These are phyloP conservation scores for Scolopax bukidnonensis DNA, from an alignment of 2,797 vertebrate genomes.

Conservation along the genomic window DNA sequence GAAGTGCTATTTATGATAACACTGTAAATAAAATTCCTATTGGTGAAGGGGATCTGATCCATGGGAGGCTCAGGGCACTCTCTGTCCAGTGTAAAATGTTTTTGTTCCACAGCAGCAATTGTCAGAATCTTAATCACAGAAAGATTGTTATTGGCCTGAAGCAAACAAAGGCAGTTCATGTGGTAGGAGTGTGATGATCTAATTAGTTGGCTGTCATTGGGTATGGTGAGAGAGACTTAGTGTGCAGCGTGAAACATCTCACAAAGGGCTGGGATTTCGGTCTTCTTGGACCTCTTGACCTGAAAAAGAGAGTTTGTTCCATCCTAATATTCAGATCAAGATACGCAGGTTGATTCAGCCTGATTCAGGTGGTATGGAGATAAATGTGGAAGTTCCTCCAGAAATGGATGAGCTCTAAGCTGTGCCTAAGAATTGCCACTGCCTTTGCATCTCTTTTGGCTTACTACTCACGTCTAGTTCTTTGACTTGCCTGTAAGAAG, in stretches of 20 bases:
- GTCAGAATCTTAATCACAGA: conserved; percentile 17
- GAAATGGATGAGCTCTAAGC: background rate
- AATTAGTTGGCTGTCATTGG: conserved; percentile 2
- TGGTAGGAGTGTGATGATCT: conserved; percentile 21
- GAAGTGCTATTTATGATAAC: background rate
- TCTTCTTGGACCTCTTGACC: background rate
- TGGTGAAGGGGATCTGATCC: background rate
- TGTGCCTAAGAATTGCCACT: background rate
- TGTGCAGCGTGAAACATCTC: background rate
- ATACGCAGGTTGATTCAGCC: background rate
- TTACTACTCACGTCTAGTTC: background rate
- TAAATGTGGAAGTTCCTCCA: background rate
- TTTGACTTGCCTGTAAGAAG: background rate
- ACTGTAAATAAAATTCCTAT: background rate
- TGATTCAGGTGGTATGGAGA: background rate
- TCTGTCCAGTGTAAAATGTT: background rate
- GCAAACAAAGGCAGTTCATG: conserved; percentile 21
- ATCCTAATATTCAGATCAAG: background rate
- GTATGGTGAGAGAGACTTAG: background rate
- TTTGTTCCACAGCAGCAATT: conserved; percentile 24
- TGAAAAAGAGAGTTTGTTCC: background rate
- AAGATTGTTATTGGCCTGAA: conserved; percentile 19
- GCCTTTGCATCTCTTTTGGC: background rate
- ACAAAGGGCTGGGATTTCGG: background rate
- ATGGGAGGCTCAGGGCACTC: background rate